These are phyloP conservation scores for Pogonocichla stellata DNA, from an alignment of 2,113 vertebrate species.

Conservation along the genomic window DNA sequence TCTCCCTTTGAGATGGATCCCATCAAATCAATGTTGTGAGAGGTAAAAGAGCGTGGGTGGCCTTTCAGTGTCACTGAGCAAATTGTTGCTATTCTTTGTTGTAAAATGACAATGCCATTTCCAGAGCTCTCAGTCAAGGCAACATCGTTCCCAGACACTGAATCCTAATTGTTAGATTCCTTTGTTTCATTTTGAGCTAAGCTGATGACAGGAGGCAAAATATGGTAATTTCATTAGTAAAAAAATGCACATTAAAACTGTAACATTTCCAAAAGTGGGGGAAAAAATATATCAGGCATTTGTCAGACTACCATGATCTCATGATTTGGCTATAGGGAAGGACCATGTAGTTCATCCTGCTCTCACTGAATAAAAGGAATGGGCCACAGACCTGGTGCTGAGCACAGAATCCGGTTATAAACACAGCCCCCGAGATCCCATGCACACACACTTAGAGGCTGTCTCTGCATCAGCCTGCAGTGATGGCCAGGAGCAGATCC, in stretches of 20 bases:
- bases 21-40: slow-evolving; percentile 32
- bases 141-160: background rate
- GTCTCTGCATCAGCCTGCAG: background rate
- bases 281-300: background rate
- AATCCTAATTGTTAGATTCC: background rate
- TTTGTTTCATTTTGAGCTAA: background rate
- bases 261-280: background rate
- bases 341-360: too few species aligned
- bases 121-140: background rate
- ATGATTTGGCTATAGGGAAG: background rate
- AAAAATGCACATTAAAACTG: background rate
- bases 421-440: fast-evolving
- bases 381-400: background rate
- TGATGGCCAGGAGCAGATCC: background rate
- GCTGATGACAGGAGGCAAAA: background rate
- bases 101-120: slow-evolving; percentile 11
- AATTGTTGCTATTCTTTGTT: slow-evolving; percentile 14
- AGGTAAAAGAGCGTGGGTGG: background rate
- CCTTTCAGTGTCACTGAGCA: slow-evolving; percentile 28
- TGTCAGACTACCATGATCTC: background rate
- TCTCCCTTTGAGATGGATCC: slow-evolving; percentile 1
- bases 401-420: fast-evolving
- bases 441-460: fast-evolving
- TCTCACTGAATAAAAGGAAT: background rate
- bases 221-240: background rate